Base-by-base conservation (phyloP, 1,140 invertebrate species). In the Dryas iulia region DNA sequence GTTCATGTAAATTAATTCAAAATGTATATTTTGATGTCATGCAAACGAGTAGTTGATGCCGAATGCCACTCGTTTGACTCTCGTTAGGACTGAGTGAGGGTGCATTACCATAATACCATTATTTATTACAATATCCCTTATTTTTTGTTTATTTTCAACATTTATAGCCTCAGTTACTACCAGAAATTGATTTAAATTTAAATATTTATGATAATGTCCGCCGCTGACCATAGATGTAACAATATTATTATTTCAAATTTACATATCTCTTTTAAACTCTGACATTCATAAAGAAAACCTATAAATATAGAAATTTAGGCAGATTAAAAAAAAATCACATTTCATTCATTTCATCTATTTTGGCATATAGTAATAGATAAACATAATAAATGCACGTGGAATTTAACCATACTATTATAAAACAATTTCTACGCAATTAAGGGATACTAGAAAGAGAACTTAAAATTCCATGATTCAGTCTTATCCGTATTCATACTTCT, bases 11-110 rank as follows among this genome's bases (percentile, higher is more conserved):
- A 87, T 87, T 77, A 79, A 85, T 87, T 86, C 83, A 85, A 86
- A 87, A 86, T 87, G 88, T 87, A 88, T 88, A 88, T 90, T 84
- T 84, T 87, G 84, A 83, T 88, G 83, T 76, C 76, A 78, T 77
- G 76, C 80, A 86, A 89, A 87, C 87, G 81, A 87, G 81, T 86
- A 83, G 79, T 82, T 79, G 71, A 77, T 79, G 79, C 75, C 65
- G 71, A 62, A 76, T 74, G 72, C 65, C 64, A 74, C 74, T 78
- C 73, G 76, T 81, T 81, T 72, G 77, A 71, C 69, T 79, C 79
- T 86, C 83, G 84, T 89, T 87, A 84, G 72, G 72, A 68, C 35
- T 74, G 71, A 83, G 84, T 83, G 79, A 73, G 78, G 69, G 68
- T 61, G 57, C 69, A 82, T 87, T 85, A 83, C 75, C 82, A 86